Percentiles rank a stretch among this genome's conserved stretches.
phyloP scores from a whole-genome alignment of 2,113 vertebrate genomes.

The Pelvicachromis taeniatus region DNA sequence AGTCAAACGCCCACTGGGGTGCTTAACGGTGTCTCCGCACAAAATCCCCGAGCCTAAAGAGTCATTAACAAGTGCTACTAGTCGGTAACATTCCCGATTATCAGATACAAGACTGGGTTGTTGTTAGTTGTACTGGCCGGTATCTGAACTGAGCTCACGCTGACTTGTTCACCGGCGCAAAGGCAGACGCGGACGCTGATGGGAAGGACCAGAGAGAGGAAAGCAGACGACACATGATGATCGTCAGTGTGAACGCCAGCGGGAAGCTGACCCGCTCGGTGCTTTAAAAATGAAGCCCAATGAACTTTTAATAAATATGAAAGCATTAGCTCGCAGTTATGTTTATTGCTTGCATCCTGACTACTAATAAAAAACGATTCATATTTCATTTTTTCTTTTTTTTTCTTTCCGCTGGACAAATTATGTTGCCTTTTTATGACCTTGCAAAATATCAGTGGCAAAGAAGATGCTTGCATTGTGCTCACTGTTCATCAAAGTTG shows the following conservation, averaged over 20 bases:
- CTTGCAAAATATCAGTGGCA: background rate
- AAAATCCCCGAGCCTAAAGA: background rate
- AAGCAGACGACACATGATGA: background rate
- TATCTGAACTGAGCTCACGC: background rate
- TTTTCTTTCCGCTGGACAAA: too few relatives aligned
- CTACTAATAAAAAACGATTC: background rate
- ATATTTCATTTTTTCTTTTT: rapidly evolving
- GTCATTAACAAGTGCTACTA: background rate
- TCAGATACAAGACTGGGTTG: background rate
- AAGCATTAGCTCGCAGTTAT: background rate
- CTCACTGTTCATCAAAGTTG: background rate
- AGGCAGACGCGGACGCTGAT: background rate
- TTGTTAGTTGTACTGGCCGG: background rate
- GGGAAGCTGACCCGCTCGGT: background rate
- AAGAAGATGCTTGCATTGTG: background rate
- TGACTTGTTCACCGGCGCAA: background rate
- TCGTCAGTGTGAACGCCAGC: background rate
- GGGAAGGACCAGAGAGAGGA: background rate
- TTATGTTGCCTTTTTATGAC: background rate
- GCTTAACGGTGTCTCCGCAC: conserved; percentile 51
- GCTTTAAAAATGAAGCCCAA: background rate
- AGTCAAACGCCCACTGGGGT: conserved; percentile 64
- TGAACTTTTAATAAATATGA: background rate
- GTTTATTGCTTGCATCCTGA: background rate
- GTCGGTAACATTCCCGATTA: background rate